Evolutionary conservation across 1,140 invertebrate genomes (phyloP).

Genomic region (Orchestia grillus): DNA sequence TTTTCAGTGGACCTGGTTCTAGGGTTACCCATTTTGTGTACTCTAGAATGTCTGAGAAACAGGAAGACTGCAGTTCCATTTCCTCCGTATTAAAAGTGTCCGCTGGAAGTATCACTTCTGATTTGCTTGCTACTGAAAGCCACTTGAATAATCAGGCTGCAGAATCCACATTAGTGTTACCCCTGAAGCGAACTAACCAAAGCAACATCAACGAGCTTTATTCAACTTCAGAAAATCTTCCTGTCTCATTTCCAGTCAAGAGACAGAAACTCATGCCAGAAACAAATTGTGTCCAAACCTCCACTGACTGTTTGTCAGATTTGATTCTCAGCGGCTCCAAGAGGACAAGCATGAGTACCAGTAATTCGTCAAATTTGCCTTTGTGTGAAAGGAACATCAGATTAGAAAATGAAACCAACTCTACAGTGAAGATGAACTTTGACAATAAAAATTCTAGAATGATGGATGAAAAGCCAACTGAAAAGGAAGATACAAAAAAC

Average conservation of each 20-base stretch:
- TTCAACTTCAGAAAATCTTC: not conserved
- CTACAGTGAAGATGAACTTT: not conserved
- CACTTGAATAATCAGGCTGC: not conserved
- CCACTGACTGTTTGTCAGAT: not conserved
- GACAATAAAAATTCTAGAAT: conserved; percentile 28
- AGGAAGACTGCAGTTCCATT: not conserved
- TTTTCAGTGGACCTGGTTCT: not conserved
- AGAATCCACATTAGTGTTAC: not conserved
- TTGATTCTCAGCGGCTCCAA: not conserved
- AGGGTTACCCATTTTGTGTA: conserved; percentile 1
- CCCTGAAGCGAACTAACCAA: not conserved
- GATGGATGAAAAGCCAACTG: not conserved
- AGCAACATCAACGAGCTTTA: not conserved
- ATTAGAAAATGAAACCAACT: conserved; percentile 36
- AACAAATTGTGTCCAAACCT: not conserved
- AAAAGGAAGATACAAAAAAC: not conserved
- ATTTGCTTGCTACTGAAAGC: not conserved
- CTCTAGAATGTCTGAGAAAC: conserved; percentile 22
- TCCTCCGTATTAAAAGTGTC: not conserved
- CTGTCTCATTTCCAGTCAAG: not conserved
- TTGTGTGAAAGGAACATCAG: conserved; percentile 41
- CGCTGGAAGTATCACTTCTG: not conserved
- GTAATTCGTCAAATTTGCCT: not conserved
- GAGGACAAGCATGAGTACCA: conserved; percentile 22
- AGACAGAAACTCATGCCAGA: conserved; percentile 43